Evolutionary conservation across 1,140 invertebrate genomes (phyloP).

Genomic region (Drosophila kikkawai): DNA sequence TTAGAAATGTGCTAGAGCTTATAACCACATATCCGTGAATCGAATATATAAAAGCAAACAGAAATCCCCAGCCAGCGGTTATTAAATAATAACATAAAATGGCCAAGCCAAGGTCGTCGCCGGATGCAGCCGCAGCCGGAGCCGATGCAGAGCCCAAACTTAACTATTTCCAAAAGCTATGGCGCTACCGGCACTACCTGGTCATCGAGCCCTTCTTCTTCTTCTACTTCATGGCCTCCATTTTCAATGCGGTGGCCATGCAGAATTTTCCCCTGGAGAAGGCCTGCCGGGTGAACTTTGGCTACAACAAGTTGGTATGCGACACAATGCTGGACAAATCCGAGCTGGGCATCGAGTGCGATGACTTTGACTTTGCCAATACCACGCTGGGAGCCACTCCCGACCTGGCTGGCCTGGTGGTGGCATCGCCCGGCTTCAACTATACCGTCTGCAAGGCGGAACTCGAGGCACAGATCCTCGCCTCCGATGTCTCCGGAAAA

Average conservation of each 20-base stretch:
- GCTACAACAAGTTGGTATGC: constrained; percentile 87
- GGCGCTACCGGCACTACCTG: constrained; percentile 73
- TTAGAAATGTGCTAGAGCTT: constrained; percentile 46
- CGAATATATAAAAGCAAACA: constrained; percentile 15
- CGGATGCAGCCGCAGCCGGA: constrained; percentile 15
- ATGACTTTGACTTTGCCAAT: constrained; percentile 74
- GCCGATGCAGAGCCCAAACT: constrained; percentile 43
- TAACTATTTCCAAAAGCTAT: constrained; percentile 78
- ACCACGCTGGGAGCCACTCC: constrained; percentile 68
- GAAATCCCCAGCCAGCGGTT: constrained; percentile 4
- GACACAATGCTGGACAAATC: constrained; percentile 86
- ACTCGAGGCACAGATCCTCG: constrained; percentile 87
- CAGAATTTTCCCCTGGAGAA: constrained; percentile 87
- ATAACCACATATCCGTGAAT: constrained; percentile 10
- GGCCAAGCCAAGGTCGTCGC: constrained; percentile 55
- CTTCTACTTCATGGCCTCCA: constrained; percentile 85
- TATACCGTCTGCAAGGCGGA: constrained; percentile 83
- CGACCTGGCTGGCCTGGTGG: constrained; percentile 36
- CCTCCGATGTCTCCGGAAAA: constrained; percentile 86
- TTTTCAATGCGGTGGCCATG: constrained; percentile 85
- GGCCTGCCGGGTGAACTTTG: constrained; percentile 88
- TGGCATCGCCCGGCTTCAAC: constrained; percentile 61
- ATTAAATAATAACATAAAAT: constrained; percentile 28
- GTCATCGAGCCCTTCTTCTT: constrained; percentile 86
- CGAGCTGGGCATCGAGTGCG: constrained; percentile 76